Base-by-base conservation (phyloP, 2,797 vertebrate species). In the Harpagifer antarcticus region DNA sequence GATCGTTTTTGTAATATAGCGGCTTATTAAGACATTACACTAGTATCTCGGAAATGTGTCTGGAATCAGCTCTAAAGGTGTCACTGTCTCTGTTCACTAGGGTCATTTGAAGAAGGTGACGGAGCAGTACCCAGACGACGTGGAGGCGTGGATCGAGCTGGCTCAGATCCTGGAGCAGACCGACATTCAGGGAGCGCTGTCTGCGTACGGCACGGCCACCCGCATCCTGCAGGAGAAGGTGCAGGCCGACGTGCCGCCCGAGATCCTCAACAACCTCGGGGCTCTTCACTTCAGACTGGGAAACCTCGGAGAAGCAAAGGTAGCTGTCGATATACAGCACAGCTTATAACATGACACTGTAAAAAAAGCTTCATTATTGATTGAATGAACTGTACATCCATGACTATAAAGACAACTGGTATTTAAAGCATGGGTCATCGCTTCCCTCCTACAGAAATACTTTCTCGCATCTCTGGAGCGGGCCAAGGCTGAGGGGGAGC, bases 221-320 rank as follows among this genome's bases (percentile, higher is more conserved):
- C 96, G 98, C 31, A 99, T 99, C 84, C 96, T 99, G 78, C 98
- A 99, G 86, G 98, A 99, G 94, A 99, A 99, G 74, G 98, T 99
- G 12, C 98, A 99, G 90, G 98, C 98, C 0, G 98, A 99, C 27
- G 98, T 99, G 3, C 98, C 98, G 3, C 98, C 98, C 4, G 98
- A 99, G 93, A 99, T 99, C 85, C 93, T 99, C 69, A 99, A 99
- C 91, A 99, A 99, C n/a, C 95, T 99, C 74, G 98, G 98, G 13
- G 98, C 98, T 61, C 96, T 72, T n/a, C 98, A 99, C 85, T 99
- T 99, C 92, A 95, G 98, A 86, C 96, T 99, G 81, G 98, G 98
- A 70, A 99, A 99, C 91, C 94, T 99, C 3, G 98, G 97, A 33
- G 98, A 99, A 86, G 98, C 98, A 0, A 99, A 99, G 96, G 98